Evolutionary conservation across 2,888 invertebrate genomes (phyloP).

Genomic region (Mimas tiliae): DNA sequence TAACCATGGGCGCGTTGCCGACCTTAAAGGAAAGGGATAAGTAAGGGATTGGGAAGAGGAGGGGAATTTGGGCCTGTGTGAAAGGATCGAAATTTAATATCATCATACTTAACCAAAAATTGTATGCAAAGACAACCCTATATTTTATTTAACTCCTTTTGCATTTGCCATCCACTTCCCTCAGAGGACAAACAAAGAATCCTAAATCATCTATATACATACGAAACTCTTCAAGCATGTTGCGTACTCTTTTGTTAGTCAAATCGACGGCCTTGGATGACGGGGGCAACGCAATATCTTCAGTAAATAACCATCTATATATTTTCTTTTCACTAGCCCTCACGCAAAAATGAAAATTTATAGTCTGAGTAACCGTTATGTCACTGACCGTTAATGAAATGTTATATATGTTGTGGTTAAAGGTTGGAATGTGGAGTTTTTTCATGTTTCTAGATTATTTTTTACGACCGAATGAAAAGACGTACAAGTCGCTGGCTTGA

Average conservation of each 20-base stretch:
- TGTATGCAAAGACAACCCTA: no score
- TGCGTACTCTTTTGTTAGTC: slow-evolving; percentile 13
- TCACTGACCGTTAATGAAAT: slow-evolving; percentile 76
- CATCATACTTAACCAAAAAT: no score
- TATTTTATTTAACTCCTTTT: no score
- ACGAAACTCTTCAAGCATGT: not conserved
- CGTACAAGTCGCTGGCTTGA: no score
- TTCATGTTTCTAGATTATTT: slow-evolving; percentile 37
- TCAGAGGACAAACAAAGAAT: slow-evolving; percentile 6
- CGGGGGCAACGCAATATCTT: not conserved
- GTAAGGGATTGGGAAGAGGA: no score
- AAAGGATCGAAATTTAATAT: no score
- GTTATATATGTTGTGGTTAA: slow-evolving; percentile 60
- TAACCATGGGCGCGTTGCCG: no score
- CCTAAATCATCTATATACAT: slow-evolving; percentile 13
- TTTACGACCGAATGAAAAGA: not conserved
- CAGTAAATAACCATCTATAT: slow-evolving; percentile 67
- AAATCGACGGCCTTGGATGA: slow-evolving; percentile 3
- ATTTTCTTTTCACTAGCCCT: slow-evolving; percentile 78
- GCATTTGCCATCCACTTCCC: no score
- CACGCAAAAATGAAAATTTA: slow-evolving; percentile 80
- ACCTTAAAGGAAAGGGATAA: no score
- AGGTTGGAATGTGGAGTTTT: slow-evolving; percentile 45
- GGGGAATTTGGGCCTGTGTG: no score
- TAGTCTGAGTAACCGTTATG: slow-evolving; percentile 66